Percentiles rank a stretch among this genome's conserved stretches.
Conservation (phyloP, 2,797 vertebrate genomes). For the Manis javanica region DNA sequence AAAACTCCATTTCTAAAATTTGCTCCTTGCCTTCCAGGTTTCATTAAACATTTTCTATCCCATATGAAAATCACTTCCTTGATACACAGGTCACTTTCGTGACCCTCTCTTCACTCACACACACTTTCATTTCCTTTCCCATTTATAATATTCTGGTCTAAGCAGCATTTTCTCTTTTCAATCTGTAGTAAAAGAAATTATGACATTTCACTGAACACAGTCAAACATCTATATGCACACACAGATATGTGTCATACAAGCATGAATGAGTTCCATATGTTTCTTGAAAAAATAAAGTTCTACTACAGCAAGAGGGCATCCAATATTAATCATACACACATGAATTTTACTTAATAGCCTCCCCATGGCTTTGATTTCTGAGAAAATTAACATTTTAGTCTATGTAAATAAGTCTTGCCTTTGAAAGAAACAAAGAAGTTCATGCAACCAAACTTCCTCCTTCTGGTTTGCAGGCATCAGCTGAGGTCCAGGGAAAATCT, state of each 20-base stretch:
- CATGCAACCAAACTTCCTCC: constrained; percentile 43
- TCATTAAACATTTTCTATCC: constrained; percentile 18
- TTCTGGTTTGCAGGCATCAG: background rate
- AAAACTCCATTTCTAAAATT: background rate
- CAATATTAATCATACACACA: constrained; percentile 60
- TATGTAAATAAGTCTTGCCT: constrained; percentile 72
- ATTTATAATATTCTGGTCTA: constrained; percentile 29
- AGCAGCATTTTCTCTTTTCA: constrained; percentile 41
- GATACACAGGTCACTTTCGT: background rate
- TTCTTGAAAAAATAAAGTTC: constrained; percentile 47
- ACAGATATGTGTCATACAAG: constrained; percentile 63
- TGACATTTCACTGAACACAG: constrained; percentile 72
- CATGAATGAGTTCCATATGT: constrained; percentile 73
- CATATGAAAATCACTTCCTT: constrained; percentile 5
- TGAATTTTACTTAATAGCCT: constrained; percentile 59
- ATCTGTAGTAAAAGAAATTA: constrained; percentile 64
- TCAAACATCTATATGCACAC: constrained; percentile 68
- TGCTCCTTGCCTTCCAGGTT: background rate
- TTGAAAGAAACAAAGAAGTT: constrained; percentile 65
- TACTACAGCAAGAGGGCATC: constrained; percentile 45
- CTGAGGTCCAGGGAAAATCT: constrained; percentile 42
- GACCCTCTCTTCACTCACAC: background rate
- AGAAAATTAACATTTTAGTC: constrained; percentile 75
- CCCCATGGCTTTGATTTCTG: constrained; percentile 67
- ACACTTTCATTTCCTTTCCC: constrained; percentile 62